These are phyloP conservation scores for Agapornis roseicollis DNA, from an alignment of 2,113 vertebrate genomes.

Conservation along the genomic window DNA sequence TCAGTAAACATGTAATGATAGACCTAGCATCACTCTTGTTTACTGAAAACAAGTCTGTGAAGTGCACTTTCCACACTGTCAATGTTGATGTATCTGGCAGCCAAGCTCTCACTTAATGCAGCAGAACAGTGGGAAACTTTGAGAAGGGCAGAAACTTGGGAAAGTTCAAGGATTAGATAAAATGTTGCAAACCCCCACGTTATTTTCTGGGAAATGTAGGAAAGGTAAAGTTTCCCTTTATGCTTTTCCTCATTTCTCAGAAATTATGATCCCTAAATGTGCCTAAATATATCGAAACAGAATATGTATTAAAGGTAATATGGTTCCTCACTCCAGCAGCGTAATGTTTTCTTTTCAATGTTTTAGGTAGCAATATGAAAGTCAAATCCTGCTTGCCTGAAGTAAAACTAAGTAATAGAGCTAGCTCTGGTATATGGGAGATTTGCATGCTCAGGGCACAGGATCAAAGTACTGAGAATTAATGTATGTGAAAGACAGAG, in stretches of 20 bases:
- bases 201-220: not conserved
- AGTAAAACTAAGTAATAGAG: not conserved
- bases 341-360: not conserved
- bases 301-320: not conserved
- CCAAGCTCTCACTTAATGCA: not conserved
- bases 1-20: not conserved
- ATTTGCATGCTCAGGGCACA: not conserved
- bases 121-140: not conserved
- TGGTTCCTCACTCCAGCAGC: not conserved
- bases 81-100: not conserved
- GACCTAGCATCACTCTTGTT: not conserved
- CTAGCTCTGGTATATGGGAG: fast-evolving
- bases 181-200: not conserved
- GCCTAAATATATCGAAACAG: not conserved
- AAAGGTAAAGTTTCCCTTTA: not conserved
- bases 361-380: not conserved
- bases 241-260: not conserved
- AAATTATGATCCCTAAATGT: not conserved
- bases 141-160: not conserved
- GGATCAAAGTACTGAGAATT: not conserved
- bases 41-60: not conserved
- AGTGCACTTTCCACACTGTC: not conserved
- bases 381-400: not conserved
- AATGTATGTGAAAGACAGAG: not conserved
- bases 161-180: not conserved